Evolutionary conservation across 2,888 invertebrate genomes (phyloP).

Genomic region (Apodemia duryi): DNA sequence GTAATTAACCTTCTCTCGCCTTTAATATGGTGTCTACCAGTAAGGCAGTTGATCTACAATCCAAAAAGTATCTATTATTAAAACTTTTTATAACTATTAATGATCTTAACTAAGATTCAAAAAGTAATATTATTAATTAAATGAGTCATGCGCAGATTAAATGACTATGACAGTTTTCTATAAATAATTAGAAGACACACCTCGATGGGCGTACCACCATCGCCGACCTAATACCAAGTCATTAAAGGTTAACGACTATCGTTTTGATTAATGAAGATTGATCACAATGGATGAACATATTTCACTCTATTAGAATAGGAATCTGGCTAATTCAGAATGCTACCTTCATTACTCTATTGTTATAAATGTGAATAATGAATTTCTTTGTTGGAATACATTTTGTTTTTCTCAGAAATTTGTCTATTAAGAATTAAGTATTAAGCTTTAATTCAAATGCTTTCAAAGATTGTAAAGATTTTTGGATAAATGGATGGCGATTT

Average conservation of each 20-base stretch:
- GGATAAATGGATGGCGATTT: no score
- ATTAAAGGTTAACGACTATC: slow-evolving; percentile 52
- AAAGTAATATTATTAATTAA: slow-evolving; percentile 2
- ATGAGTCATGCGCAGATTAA: slow-evolving; percentile 5
- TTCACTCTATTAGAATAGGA: slow-evolving; percentile 10
- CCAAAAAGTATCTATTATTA: no score
- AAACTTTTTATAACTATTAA: no score
- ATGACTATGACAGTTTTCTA: slow-evolving; percentile 10
- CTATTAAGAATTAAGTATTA: not conserved
- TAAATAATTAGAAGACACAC: slow-evolving; percentile 9
- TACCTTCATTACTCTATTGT: not conserved
- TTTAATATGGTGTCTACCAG: no score
- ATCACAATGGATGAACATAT: slow-evolving; percentile 31
- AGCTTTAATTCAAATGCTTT: no score
- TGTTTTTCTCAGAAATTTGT: not conserved
- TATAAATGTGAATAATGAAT: slow-evolving; percentile 3
- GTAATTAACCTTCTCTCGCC: no score
- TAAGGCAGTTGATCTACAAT: no score
- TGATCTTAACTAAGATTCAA: not conserved
- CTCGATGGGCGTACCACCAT: not conserved
- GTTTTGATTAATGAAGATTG: slow-evolving; percentile 59
- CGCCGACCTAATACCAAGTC: slow-evolving; percentile 51
- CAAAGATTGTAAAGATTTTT: no score
- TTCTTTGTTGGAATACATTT: slow-evolving; percentile 2
- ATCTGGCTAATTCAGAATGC: slow-evolving; percentile 8